Percentiles rank a stretch among this genome's conserved stretches.
phyloP scores from a whole-genome alignment of 2,888 invertebrate species.

The Plemyria rubiginata region DNA sequence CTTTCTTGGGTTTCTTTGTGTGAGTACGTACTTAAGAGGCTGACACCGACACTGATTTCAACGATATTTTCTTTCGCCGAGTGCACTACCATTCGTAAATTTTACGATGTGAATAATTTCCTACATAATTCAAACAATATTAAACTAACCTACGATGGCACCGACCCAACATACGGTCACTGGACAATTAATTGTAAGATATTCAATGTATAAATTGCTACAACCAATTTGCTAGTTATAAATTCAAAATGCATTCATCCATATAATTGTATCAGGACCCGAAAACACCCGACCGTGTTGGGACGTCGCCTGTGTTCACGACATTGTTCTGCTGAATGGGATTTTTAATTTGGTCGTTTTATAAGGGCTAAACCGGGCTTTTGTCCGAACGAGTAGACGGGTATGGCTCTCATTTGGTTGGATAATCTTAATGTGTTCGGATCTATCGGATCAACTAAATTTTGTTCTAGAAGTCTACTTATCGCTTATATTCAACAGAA shows the following conservation, averaged over 20 bases:
- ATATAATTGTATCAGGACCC: conserved; percentile 81
- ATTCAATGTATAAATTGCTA: conserved; percentile 79
- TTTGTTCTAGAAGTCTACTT: conserved; percentile 26
- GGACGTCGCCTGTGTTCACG: conserved; percentile 37
- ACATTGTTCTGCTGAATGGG: conserved; percentile 40
- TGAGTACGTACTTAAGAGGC: no score
- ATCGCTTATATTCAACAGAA: conserved; percentile 28
- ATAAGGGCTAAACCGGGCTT: conserved; percentile 63
- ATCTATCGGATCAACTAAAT: conserved; percentile 26
- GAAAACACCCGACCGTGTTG: conserved; percentile 58
- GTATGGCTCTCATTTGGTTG: conserved; percentile 49
- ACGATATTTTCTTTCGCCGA: no score
- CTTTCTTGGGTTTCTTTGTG: no score
- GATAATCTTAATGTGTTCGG: conserved; percentile 42
- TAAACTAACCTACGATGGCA: conserved; percentile 34
- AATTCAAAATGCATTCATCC: conserved; percentile 82
- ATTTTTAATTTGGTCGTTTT: conserved; percentile 61
- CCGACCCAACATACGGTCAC: conserved; percentile 58
- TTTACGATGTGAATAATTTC: no score
- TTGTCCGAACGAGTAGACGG: conserved; percentile 60
- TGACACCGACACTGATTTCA: no score
- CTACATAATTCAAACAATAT: conserved; percentile 32
- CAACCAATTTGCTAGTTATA: conserved; percentile 83
- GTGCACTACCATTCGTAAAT: no score
- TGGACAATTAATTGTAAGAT: conserved; percentile 79